Evolutionary conservation across 1,140 invertebrate species (phyloP).

Genomic region (Globodera ellingtonae): DNA sequence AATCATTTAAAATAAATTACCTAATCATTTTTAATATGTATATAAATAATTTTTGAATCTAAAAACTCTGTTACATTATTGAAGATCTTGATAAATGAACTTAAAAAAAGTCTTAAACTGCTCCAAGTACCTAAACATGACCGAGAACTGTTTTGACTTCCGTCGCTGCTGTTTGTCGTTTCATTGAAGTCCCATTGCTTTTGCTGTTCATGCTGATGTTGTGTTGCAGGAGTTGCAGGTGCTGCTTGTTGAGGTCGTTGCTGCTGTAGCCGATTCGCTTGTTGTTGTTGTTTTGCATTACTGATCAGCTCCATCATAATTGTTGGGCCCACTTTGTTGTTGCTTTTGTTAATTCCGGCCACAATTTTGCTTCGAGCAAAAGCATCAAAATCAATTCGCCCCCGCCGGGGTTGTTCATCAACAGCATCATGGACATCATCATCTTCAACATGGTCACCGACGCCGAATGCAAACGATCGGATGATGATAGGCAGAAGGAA

Average conservation of each 20-base stretch:
- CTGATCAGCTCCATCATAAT: neutral
- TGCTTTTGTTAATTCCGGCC: neutral
- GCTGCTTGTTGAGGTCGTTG: neutral
- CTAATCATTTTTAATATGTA: neutral
- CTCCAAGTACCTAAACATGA: neutral
- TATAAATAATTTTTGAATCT: too few relatives aligned
- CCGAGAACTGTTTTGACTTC: neutral
- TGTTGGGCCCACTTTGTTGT: constrained; percentile 3
- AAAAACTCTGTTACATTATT: too few relatives aligned
- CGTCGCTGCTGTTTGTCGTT: too few relatives aligned
- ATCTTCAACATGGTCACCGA: constrained; percentile 1
- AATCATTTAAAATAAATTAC: neutral
- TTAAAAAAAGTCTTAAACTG: too few relatives aligned
- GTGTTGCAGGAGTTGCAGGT: neutral
- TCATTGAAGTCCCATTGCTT: neutral
- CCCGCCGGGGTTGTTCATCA: neutral
- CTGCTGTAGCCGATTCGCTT: neutral
- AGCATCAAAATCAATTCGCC: neutral
- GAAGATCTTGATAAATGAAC: too few relatives aligned
- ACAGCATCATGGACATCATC: neutral
- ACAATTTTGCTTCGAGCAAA: neutral
- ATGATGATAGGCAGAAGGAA: constrained; percentile 64
- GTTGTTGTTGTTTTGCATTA: neutral
- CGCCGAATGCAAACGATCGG: constrained; percentile 55
- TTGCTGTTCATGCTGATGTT: neutral